A percentile compares a stretch with the other conserved stretches of the same genome.
Conservation (phyloP, 2,888 invertebrate genomes). For the Diaphora mendica region DNA sequence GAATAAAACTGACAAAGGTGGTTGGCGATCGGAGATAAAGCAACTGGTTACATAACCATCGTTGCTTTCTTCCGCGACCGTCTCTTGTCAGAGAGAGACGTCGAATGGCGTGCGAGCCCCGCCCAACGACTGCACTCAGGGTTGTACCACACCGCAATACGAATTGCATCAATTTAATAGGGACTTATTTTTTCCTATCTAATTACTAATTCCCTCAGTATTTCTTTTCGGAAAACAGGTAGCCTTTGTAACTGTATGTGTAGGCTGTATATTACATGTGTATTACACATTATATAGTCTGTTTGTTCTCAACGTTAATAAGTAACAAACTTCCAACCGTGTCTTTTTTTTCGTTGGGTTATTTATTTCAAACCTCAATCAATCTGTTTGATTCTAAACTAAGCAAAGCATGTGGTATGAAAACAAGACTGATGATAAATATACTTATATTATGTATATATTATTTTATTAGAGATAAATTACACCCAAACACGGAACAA, state of each 20-base stretch:
- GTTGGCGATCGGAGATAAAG: slow-evolving; percentile 66
- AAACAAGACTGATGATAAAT: neutral
- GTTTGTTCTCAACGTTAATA: too few relatives aligned
- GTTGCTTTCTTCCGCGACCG: slow-evolving; percentile 79
- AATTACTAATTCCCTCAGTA: neutral
- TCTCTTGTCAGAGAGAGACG: slow-evolving; percentile 23
- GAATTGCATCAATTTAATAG: neutral
- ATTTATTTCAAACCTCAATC: too few relatives aligned
- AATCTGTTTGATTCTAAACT: neutral
- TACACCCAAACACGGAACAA: neutral
- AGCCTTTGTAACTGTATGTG: neutral
- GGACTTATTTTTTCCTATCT: neutral
- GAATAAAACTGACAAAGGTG: slow-evolving; percentile 57
- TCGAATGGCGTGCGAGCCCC: slow-evolving; percentile 30
- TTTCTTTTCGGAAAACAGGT: neutral
- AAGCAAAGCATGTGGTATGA: neutral
- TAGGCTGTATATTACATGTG: too few relatives aligned
- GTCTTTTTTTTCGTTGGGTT: too few relatives aligned
- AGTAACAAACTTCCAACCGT: neutral
- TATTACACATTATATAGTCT: too few relatives aligned
- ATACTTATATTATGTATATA: too few relatives aligned
- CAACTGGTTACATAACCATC: slow-evolving; percentile 74
- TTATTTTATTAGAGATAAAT: neutral
- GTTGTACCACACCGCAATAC: slow-evolving; percentile 43
- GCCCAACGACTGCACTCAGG: slow-evolving; percentile 62